Conservation (phyloP, 1,140 invertebrate genomes). For the Macrobrachium nipponense region DNA sequence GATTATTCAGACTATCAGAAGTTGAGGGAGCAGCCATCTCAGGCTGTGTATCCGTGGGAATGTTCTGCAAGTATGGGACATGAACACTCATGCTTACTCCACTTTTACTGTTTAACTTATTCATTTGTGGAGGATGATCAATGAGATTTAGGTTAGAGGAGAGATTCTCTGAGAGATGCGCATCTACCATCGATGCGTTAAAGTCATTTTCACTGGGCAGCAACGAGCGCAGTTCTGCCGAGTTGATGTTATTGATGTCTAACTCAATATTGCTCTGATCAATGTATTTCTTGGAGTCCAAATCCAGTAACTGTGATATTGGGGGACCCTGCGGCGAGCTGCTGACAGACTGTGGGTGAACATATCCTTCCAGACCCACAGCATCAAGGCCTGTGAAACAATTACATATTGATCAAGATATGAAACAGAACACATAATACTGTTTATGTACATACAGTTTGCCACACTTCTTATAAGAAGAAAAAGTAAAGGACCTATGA, state of each 20-base stretch:
- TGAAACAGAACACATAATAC: background rate
- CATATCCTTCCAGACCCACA: background rate
- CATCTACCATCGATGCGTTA: slow-evolving; percentile 65
- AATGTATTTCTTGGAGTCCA: slow-evolving; percentile 62
- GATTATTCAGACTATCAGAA: slow-evolving; percentile 72
- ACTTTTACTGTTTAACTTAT: slow-evolving; percentile 50
- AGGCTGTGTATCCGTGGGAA: slow-evolving; percentile 24
- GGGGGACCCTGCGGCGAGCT: slow-evolving; percentile 33
- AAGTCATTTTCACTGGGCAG: slow-evolving; percentile 66
- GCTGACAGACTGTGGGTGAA: background rate
- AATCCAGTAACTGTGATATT: slow-evolving; percentile 57
- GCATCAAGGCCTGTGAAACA: slow-evolving; percentile 20
- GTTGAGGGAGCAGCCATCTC: slow-evolving; percentile 60
- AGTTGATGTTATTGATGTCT: slow-evolving; percentile 62
- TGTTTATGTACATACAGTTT: too few relatives aligned
- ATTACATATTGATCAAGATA: background rate
- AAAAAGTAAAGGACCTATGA: too few relatives aligned
- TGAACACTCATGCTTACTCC: slow-evolving; percentile 25
- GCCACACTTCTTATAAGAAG: too few relatives aligned
- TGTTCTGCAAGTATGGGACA: slow-evolving; percentile 42
- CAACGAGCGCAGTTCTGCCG: slow-evolving; percentile 65
- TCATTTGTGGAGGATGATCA: slow-evolving; percentile 48
- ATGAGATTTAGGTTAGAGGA: slow-evolving; percentile 63
- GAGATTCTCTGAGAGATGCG: slow-evolving; percentile 65
- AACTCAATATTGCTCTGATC: slow-evolving; percentile 56